Evolutionary conservation across 1,140 invertebrate species (phyloP), one percentile per base, ranked within the genome.

Genomic region (Babylonia areolata): DNA sequence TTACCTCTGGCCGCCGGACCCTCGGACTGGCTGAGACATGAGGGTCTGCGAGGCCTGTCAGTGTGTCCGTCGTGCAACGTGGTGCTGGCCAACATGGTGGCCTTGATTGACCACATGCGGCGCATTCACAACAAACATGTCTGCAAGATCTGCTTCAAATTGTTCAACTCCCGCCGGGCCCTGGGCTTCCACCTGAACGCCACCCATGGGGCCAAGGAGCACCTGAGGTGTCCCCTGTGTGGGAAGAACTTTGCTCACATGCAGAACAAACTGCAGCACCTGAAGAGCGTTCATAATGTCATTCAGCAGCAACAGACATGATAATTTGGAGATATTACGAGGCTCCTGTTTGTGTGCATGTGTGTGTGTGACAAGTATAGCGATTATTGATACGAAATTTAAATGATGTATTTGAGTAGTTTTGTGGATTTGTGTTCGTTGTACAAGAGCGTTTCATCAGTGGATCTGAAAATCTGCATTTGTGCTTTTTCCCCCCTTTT

Each of bases 231-330:
- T 39, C 33, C 33, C 31, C 9, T 75, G 15, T 75, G 73, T 75
- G 73, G 73, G 9, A 75, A 75, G 15, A 75, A 35, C 15, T 75
- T 75, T 75, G 73, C 73, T 33, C 73, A 75, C 73, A 75, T 12
- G 73, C 73, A 75, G 73, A 35, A 75, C 73, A 75, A 75, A n/a
- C 3, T 37, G 73, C 37, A 75, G 33, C 73, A 75, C 33, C 12
- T 75, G 73, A 39, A 35, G 37, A 75, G 73, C 12, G 73, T n/a
- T 15, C 73, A 75, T 3, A n/a, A n/a, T n/a, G n/a, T n/a, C n/a
- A n/a, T n/a, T n/a, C n/a, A n/a, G n/a, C n/a, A n/a, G n/a, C n/a
- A n/a, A n/a, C n/a, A n/a, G n/a, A n/a, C n/a, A n/a, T n/a, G n/a
- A n/a, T n/a, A n/a, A n/a, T n/a, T n/a, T n/a, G n/a, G n/a, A n/a